Evolutionary conservation across 2,113 vertebrate genomes (phyloP).

Genomic region (Micromys minutus): DNA sequence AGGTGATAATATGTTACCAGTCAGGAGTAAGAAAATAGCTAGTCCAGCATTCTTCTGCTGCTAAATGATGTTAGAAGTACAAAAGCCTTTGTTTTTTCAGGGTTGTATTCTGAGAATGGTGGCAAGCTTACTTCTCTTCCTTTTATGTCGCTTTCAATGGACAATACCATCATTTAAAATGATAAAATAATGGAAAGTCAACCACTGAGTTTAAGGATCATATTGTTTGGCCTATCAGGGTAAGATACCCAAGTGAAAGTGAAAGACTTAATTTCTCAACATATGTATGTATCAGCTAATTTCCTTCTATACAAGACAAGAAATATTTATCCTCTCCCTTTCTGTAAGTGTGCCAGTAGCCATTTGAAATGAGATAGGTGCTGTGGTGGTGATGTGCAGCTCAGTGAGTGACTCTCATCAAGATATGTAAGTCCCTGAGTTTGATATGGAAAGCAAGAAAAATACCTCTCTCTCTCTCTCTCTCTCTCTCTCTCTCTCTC

Average conservation of each 20-base stretch:
- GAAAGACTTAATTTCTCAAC: constrained; percentile 23
- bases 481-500: too few relatives aligned
- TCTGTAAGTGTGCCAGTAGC: not conserved
- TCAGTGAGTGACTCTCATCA: not conserved
- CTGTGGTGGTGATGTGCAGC: too few relatives aligned
- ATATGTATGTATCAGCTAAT: not conserved
- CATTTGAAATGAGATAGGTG: not conserved
- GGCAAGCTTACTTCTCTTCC: not conserved
- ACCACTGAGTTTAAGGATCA: not conserved
- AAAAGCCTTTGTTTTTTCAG: constrained; percentile 1
- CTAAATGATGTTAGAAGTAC: not conserved
- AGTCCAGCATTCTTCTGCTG: not conserved
- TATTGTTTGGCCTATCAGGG: not conserved
- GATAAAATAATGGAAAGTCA: not conserved
- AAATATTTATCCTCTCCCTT: not conserved
- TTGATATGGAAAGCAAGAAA: not conserved
- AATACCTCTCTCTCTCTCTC: not conserved
- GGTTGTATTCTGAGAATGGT: not conserved
- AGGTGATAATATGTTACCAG: not conserved
- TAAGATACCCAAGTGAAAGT: not conserved
- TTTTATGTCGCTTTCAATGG: not conserved
- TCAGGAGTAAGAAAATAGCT: constrained; percentile 32
- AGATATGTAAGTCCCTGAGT: not conserved
- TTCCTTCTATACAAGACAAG: not conserved
- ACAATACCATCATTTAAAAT: not conserved